phyloP scores from a whole-genome alignment of 2,888 invertebrate species.

The Julus scandinavius region DNA sequence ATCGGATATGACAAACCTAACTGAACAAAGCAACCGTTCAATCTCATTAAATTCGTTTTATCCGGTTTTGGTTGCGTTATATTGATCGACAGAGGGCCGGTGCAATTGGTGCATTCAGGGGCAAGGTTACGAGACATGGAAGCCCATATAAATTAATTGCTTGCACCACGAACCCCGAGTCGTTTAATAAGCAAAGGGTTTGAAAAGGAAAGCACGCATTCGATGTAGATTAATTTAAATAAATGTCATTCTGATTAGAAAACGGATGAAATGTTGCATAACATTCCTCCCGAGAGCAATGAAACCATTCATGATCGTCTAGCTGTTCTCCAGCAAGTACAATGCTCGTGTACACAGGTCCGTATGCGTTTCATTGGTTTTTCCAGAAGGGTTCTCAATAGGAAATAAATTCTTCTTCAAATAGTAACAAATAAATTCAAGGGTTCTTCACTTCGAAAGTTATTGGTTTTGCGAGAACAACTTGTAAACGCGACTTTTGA shows the following conservation, averaged over 20 bases:
- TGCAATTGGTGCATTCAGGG: neutral
- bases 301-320: neutral
- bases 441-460: conserved; percentile 25
- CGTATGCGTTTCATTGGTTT: neutral
- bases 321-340: neutral
- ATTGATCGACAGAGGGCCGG: neutral
- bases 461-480: conserved; percentile 3
- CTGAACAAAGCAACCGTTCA: too few relatives aligned
- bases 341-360: neutral
- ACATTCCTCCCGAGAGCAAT: neutral
- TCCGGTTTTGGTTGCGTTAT: neutral
- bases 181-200: neutral
- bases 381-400: neutral
- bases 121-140: neutral
- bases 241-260: neutral
- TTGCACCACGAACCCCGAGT: neutral
- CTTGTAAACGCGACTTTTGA: neutral
- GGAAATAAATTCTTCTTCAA: conserved; percentile 10
- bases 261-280: conserved; percentile 12
- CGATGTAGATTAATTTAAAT: neutral
- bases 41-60: too few relatives aligned
- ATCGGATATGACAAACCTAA: too few relatives aligned
- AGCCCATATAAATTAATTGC: conserved; percentile 6
- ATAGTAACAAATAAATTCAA: conserved; percentile 29
- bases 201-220: neutral